These are phyloP conservation scores for Cepaea nemoralis DNA, from an alignment of 1,140 invertebrate species.

Conservation along the genomic window DNA sequence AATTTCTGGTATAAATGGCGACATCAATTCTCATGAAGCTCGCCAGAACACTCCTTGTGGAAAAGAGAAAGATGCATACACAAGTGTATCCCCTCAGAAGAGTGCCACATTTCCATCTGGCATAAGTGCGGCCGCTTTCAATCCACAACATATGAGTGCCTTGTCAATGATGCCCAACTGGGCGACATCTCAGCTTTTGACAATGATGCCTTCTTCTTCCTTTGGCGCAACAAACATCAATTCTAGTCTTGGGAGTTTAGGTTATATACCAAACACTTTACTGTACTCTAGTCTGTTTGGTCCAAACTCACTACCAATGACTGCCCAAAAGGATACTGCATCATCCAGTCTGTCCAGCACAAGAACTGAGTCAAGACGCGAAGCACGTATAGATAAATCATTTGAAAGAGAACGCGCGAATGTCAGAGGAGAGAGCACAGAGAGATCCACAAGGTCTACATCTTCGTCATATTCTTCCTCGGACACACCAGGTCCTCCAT, in stretches of 20 bases:
- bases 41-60: neutral
- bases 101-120: neutral
- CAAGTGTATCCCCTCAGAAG: neutral
- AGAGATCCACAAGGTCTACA: neutral
- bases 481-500: constrained; percentile 23
- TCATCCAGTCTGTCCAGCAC: neutral
- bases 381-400: constrained; percentile 5
- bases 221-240: neutral
- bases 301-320: neutral
- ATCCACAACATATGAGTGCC: neutral
- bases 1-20: neutral
- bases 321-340: constrained; percentile 8
- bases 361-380: constrained; percentile 28
- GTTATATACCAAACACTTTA: constrained; percentile 32
- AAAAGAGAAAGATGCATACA: neutral
- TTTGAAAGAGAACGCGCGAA: neutral
- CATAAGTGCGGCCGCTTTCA: neutral
- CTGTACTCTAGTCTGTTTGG: constrained; percentile 43
- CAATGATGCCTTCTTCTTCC: constrained; percentile 26
- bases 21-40: neutral
- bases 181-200: constrained; percentile 6
- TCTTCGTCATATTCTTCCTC: constrained; percentile 27
- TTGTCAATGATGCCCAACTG: constrained; percentile 4
- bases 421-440: neutral
- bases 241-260: neutral